A percentile compares a stretch with the other conserved stretches of the same genome.
These are phyloP conservation scores for Atta cephalotes DNA, from an alignment of 1,140 invertebrate species.

Conservation along the genomic window DNA sequence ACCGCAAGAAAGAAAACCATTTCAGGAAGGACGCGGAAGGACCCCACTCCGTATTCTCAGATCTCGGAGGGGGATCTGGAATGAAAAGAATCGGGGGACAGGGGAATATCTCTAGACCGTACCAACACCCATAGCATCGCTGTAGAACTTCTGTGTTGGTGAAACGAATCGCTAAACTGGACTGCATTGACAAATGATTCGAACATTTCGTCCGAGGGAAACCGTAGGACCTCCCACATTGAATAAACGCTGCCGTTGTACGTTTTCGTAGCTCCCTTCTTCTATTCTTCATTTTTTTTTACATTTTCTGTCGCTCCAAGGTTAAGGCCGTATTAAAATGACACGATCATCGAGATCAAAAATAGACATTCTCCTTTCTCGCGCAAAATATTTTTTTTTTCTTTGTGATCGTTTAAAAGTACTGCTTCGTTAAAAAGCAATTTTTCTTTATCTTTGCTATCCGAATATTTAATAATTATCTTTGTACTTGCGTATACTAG, in stretches of 20 bases:
- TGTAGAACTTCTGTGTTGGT: conserved; percentile 71
- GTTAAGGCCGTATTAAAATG: conserved; percentile 52
- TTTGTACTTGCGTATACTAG: not conserved
- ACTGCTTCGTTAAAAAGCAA: not conserved
- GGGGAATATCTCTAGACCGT: conserved; percentile 30
- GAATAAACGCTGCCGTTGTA: conserved; percentile 41
- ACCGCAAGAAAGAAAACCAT: conserved; percentile 51
- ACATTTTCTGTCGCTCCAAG: conserved; percentile 60
- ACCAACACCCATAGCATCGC: conserved; percentile 32
- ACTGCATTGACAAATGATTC: conserved; percentile 85
- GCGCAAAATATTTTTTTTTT: not conserved
- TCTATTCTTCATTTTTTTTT: conserved; percentile 11
- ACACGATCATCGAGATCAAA: conserved; percentile 60
- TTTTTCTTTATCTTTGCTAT: not conserved
- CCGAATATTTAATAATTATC: not conserved
- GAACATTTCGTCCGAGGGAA: conserved; percentile 73
- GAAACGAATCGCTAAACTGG: conserved; percentile 83
- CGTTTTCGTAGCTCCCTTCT: conserved; percentile 39
- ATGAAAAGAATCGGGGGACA: conserved; percentile 59
- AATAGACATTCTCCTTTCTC: conserved; percentile 41
- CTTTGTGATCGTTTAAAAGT: not conserved
- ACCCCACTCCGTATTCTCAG: conserved; percentile 1
- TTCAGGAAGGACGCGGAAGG: not conserved
- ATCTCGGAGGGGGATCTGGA: not conserved
- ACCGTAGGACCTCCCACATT: conserved; percentile 81